Base-by-base conservation (phyloP, 2,888 invertebrate species). In the Chalcosyrphus nemorum region DNA sequence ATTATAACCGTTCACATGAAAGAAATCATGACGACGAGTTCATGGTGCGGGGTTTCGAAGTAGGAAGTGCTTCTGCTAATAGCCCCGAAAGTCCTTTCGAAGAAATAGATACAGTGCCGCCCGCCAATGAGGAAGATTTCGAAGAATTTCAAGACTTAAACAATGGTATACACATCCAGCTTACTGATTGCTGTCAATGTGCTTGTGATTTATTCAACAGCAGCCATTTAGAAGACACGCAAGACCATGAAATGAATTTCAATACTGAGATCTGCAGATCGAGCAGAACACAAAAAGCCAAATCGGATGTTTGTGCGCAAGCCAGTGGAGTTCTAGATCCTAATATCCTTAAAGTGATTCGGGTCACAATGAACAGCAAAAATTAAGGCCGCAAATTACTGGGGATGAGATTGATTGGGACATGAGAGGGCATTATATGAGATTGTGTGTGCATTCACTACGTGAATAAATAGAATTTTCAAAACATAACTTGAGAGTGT, bases 151-250 rank as follows among this genome's bases (percentile, higher is more conserved):
- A 24, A 1, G 38, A 15, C 9, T 32, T 66, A 13, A n/a, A 56
- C 32, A 57, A 41, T 29, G 74, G 70, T 35, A 80, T 75, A 17
- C 74, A 70, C 57, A 80, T 84, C 24, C 56, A 75, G 38, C 29
- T 84, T 0, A 84, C 80, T 4, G 80, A 84, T 41, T 84, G 84
- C 11, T 80, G 80, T 38, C 84, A 84, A 9, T 84, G 84, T 47
- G 84, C 45, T 52, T 84, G 84, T 75, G 84, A 84, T 38, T 65
- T 84, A n/a, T 80, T 84, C 13, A 70, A 43, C 27, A 80, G 38
- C 21, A 75, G 45, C 15, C 63, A 17, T 38, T 84, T 70, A 29
- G 52, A 47, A n/a, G 17, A 27, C 1, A 32, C 61, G 6, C 15
- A 70, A 4, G 56, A 50, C 19, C 15, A 24, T 13, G 80, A 74